Evolutionary conservation across 2,113 vertebrate species (phyloP), one percentile per base, ranked within the genome.

Genomic region (Amblyornis subalaris): DNA sequence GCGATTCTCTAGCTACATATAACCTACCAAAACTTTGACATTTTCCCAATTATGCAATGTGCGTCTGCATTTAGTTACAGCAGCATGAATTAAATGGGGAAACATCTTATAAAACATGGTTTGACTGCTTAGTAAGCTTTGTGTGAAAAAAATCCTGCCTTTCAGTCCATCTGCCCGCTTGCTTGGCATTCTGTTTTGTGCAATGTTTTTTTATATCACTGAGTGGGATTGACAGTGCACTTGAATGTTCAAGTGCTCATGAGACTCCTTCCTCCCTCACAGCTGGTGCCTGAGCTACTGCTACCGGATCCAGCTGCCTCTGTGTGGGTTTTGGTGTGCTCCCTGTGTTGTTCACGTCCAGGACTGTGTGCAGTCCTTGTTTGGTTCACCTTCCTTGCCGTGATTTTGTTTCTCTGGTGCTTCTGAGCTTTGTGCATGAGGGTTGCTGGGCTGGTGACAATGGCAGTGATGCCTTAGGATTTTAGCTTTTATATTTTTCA

Each of bases 311-410:
- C 40, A 72, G 71, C 6, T 82, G 57, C 28, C 18, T n/a, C 24
- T 26, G 7, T 0, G 0, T 0, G 1, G 6, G 10, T 87, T 80
- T 87, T 12, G 3, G 14, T 18, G 31, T 6, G 2, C 7, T 82
- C 28, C 55, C 33, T 45, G 42, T 42, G 54, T 36, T 77, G 24
- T 38, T 86, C 13, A 10, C 3, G 1, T 89, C 58, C 26, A 51
- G 58, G 13, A 42, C 57, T 28, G 5, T 8, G 4, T 26, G 17
- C 48, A 58, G 29, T 20, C 3, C 0, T 48, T 47, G 16, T 26
- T 44, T 75, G 44, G 13, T 31, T 85, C 10, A 1, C 21, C 33
- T 73, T 7, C 38, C 36, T 71, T 47, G 42, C n/a, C 2, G 4
- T 6, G 1, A 2, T 29, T 2, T 1, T 18, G 8, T 47, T 83